Evolutionary conservation across 1,140 invertebrate genomes (phyloP).

Genomic region (Drosophila nebulosa): DNA sequence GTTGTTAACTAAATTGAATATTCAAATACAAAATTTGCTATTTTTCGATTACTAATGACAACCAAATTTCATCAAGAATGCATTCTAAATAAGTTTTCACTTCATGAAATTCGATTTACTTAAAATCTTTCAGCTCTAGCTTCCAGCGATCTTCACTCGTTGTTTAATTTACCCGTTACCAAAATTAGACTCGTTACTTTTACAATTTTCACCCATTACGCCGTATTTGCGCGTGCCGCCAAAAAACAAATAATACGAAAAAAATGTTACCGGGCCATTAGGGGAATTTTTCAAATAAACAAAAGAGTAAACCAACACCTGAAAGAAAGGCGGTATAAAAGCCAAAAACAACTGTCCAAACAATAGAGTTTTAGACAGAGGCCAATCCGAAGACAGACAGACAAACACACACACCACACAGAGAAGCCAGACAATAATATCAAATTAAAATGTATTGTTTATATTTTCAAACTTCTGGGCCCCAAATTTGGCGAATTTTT

Average conservation of each 20-base stretch:
- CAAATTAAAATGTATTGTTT: conserved; percentile 27
- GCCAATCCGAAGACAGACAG: too few species aligned
- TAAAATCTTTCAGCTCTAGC: too few species aligned
- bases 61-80: neutral
- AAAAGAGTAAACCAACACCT: conserved; percentile 6
- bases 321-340: neutral
- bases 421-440: conserved; percentile 23
- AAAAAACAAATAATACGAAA: neutral
- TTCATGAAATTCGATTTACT: too few species aligned
- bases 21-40: neutral
- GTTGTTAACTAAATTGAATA: conserved; percentile 1
- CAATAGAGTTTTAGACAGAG: conserved; percentile 26
- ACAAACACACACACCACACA: conserved; percentile 14
- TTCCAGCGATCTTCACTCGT: neutral
- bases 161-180: neutral
- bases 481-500: conserved; percentile 17
- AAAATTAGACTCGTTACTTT: neutral
- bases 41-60: neutral
- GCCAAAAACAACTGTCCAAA: conserved; percentile 57
- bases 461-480: conserved; percentile 37
- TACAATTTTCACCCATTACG: neutral
- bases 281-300: conserved; percentile 48
- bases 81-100: neutral
- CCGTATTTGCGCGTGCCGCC: conserved; percentile 23
- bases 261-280: conserved; percentile 51